These are phyloP conservation scores for Terrapene triunguis DNA, from an alignment of 2,113 vertebrate genomes.

Conservation along the genomic window DNA sequence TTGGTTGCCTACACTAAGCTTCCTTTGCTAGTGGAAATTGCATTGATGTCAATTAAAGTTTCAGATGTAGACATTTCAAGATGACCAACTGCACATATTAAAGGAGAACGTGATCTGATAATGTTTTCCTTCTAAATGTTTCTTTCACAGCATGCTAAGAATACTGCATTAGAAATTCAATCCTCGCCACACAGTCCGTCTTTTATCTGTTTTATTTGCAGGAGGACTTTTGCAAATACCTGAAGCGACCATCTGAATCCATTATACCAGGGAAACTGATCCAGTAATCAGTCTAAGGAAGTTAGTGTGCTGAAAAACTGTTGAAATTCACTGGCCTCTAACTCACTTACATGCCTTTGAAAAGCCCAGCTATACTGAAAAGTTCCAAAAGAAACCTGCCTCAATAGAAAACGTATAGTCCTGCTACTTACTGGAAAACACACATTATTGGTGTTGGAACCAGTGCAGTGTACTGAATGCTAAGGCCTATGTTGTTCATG, in stretches of 20 bases:
- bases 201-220: not conserved
- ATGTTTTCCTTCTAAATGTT: not conserved
- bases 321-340: not conserved
- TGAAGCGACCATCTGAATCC: not conserved
- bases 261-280: not conserved
- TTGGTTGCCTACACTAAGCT: not conserved
- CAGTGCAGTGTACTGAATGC: not conserved
- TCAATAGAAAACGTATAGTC: not conserved
- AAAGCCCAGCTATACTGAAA: too few species aligned
- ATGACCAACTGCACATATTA: not conserved
- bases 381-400: not conserved
- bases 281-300: not conserved
- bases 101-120: not conserved
- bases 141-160: not conserved
- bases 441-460: not conserved
- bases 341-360: not conserved
- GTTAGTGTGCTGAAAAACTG: not conserved
- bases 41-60: not conserved
- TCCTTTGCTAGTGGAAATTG: not conserved
- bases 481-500: not conserved
- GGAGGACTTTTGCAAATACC: constrained; percentile 23
- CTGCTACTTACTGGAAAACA: not conserved
- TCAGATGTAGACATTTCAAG: not conserved
- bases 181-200: not conserved
- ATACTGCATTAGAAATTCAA: not conserved